Evolutionary conservation across 1,140 invertebrate species (phyloP), one percentile per base, ranked within the genome.

Genomic region (Rhizoglyphus robini): DNA sequence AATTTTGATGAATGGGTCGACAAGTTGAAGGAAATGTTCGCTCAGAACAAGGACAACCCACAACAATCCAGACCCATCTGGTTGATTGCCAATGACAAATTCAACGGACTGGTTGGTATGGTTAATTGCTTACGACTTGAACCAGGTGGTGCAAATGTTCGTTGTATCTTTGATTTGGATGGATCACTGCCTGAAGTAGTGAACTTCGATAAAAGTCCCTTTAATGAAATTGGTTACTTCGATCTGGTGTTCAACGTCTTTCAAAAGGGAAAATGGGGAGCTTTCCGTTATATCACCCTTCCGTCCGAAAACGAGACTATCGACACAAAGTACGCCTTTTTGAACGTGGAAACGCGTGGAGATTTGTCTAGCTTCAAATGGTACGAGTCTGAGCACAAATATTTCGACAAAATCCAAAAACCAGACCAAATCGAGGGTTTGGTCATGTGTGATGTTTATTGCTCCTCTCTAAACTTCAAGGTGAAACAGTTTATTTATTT

Each of bases 381-480:
- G 94, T 87, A 96, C 68, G 89, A 96, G 78, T 86, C 86, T 58
- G 85, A 85, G 2, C 79, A 90, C 82, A 58, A 78, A 54, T 73
- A 79, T 75, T 71, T 38, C 64, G 29, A 36, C 23, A 5, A 31
- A 8, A 63, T 38, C 58, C 66, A 20, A 18, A 54, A 61, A 64
- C 61, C 34, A 0, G 58, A 74, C 68, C 74, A 3, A 30, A 54
- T 47, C 77, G 62, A 73, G 68, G 65, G 58, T 59, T 15, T 32
- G 75, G 83, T 87, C 71, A 75, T 92, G 4, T 96, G 91, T 75
- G 81, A 79, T 67, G 91, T 96, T 8, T 71, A 69, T 74, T 97
- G 91, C 77, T 86, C 92, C 3, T 86, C 94, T 29, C 80, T 98
- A 4, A 97, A 98, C 77, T 97, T 97, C 84, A 83, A 92, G 66